These are phyloP conservation scores for Calameuta idolon DNA, from an alignment of 2,888 invertebrate genomes.

Conservation along the genomic window DNA sequence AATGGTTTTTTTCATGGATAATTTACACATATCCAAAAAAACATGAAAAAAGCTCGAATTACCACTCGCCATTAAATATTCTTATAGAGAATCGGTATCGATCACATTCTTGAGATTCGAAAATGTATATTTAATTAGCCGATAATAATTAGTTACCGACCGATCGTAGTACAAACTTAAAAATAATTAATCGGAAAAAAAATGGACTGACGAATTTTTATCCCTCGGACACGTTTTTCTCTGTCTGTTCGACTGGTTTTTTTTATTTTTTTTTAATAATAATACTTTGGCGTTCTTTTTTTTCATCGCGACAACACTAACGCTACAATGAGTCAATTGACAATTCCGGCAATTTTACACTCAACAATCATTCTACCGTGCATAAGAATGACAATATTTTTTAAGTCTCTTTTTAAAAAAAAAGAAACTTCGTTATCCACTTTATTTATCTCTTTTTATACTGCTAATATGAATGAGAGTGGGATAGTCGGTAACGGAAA, in stretches of 20 bases:
- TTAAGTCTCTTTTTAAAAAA: neutral
- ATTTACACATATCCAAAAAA: neutral
- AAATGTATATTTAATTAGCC: neutral
- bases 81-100: neutral
- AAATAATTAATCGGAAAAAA: neutral
- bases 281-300: neutral
- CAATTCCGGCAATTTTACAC: neutral
- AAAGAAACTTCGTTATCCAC: neutral
- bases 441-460: neutral
- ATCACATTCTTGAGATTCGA: neutral
- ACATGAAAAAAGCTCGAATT: neutral
- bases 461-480: neutral
- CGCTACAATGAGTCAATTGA: neutral
- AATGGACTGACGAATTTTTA: neutral
- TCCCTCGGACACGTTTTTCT: neutral
- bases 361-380: neutral
- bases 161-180: neutral
- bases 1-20: neutral
- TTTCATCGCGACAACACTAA: neutral
- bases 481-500: neutral
- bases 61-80: neutral
- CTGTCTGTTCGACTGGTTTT: neutral
- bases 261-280: neutral
- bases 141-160: neutral
- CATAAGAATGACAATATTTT: neutral